Evolutionary conservation across 2,113 vertebrate genomes (phyloP).

Genomic region (Pangasianodon hypophthalmus): DNA sequence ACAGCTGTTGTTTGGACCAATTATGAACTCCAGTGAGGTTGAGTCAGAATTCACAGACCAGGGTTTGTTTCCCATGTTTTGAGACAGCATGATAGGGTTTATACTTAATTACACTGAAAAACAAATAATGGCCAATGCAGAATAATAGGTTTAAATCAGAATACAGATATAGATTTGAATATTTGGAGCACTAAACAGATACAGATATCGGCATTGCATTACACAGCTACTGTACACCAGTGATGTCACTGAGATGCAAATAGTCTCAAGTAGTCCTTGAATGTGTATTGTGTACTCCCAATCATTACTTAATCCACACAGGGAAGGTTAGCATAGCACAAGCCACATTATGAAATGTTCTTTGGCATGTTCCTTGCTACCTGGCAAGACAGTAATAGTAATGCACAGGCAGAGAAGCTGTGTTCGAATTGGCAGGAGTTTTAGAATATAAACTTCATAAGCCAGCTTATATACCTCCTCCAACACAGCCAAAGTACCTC

Average conservation of each 20-base stretch:
- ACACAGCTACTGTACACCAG: not conserved
- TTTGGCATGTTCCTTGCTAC: not conserved
- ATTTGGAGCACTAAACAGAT: not conserved
- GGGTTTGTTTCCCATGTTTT: not conserved
- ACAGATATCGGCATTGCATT: not conserved
- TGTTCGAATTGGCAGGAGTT: not conserved
- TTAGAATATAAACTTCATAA: not conserved
- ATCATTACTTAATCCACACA: too few relatives aligned
- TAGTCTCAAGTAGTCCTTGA: not conserved
- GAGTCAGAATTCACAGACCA: not conserved
- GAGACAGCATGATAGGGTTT: not conserved
- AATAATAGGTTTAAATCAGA: too few relatives aligned
- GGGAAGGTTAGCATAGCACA: not conserved
- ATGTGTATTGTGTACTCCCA: too few relatives aligned
- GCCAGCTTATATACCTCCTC: not conserved
- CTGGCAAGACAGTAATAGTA: not conserved
- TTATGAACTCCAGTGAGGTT: not conserved
- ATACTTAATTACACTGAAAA: not conserved
- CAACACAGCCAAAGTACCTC: too few relatives aligned
- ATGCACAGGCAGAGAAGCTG: not conserved
- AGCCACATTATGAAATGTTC: not conserved
- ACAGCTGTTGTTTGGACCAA: not conserved
- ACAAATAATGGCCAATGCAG: too few relatives aligned
- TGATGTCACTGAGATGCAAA: not conserved
- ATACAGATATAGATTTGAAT: too few relatives aligned